Conservation (phyloP, 1,140 invertebrate species). For the Bathynomus jamesi region DNA sequence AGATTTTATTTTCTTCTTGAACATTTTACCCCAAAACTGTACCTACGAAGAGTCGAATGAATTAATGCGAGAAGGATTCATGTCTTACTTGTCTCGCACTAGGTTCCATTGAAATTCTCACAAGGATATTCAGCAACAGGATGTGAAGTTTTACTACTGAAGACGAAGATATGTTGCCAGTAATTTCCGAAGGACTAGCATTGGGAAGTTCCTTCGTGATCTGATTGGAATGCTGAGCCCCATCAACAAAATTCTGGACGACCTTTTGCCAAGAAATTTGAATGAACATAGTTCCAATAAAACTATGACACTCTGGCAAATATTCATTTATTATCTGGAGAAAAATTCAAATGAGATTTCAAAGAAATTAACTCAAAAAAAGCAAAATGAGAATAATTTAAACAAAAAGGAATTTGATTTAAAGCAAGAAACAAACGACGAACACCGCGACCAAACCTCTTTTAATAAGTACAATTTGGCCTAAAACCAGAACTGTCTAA, state of each 20-base stretch:
- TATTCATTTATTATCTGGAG: slow-evolving; percentile 54
- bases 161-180: not conserved
- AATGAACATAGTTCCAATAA: slow-evolving; percentile 61
- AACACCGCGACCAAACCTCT: too few species aligned
- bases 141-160: slow-evolving; percentile 46
- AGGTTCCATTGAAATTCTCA: slow-evolving; percentile 62
- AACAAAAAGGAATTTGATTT: too few species aligned
- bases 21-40: too few species aligned
- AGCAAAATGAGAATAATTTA: too few species aligned
- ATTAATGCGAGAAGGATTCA: too few species aligned
- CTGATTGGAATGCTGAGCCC: slow-evolving; percentile 39
- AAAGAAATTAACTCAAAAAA: slow-evolving; percentile 8
- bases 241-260: slow-evolving; percentile 31
- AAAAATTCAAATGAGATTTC: slow-evolving; percentile 6
- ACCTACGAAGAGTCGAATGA: too few species aligned
- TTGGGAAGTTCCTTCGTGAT: not conserved
- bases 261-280: slow-evolving; percentile 53
- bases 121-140: slow-evolving; percentile 55
- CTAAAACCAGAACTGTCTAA: too few species aligned
- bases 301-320: slow-evolving; percentile 60
- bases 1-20: too few species aligned
- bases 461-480: too few species aligned
- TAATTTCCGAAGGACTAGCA: not conserved
- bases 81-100: slow-evolving; percentile 54
- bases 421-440: too few species aligned